phyloP scores from a whole-genome alignment of 2,113 vertebrate species.

The Climacteris rufus region DNA sequence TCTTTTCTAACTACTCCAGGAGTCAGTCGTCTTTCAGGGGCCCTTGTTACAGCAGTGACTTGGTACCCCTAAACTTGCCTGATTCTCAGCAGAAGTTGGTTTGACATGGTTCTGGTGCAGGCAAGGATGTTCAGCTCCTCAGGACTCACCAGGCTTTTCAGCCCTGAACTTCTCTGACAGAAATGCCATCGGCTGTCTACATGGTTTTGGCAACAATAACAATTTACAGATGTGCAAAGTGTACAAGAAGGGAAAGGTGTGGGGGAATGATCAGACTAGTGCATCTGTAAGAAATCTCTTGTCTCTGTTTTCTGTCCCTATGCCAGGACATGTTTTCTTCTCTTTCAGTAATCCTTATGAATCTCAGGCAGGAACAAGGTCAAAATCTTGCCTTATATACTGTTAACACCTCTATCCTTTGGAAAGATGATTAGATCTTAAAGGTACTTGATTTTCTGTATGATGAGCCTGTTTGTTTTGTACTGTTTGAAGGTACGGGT shows the following conservation, averaged over 20 bases:
- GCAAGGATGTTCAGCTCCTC: not conserved
- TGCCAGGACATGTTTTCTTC: fast-evolving
- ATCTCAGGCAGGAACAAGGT: not conserved
- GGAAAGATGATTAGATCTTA: not conserved
- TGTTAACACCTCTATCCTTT: not conserved
- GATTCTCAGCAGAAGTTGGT: not conserved
- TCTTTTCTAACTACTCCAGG: not conserved
- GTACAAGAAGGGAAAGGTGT: not conserved
- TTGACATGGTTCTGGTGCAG: not conserved
- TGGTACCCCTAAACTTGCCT: not conserved
- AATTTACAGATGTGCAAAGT: not conserved
- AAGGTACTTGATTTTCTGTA: not conserved
- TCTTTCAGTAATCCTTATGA: not conserved
- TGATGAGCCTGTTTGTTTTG: not conserved
- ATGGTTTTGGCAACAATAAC: not conserved
- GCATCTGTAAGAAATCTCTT: not conserved
- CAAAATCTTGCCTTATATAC: not conserved
- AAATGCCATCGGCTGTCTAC: not conserved
- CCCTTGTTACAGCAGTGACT: not conserved
- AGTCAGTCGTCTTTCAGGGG: not conserved
- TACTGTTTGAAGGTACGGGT: not conserved
- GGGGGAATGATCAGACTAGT: not conserved
- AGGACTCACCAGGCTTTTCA: not conserved
- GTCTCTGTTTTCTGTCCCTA: not conserved
- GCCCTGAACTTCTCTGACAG: not conserved